Evolutionary conservation across 2,888 invertebrate genomes (phyloP), one percentile per base, ranked within the genome.

Genomic region (Dione vanillae): DNA sequence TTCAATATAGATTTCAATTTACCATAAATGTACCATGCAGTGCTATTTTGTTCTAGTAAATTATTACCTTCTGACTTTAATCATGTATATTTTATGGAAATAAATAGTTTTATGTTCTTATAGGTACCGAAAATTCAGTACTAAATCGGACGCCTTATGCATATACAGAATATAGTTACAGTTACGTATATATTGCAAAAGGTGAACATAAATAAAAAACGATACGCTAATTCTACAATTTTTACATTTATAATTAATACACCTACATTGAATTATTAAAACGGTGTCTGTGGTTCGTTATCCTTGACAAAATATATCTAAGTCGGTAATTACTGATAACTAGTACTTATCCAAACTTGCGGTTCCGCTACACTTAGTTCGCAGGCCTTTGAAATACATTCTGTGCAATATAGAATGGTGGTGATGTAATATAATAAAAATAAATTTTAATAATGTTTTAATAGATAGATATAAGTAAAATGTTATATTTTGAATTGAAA

Each of bases 301-400:
- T 69, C 73, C 73, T 74, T 74, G 73, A 71, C 66, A 67, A 69
- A 66, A 49, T 68, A 62, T 64, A 67, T 58, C 62, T 69, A 69
- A 69, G 66, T 71, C 67, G 37, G 58, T 71, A 74, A 71, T 73
- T 67, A 71, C 69, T 73, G 61, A 71, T 69, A 71, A 71, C 66
- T 71, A 71, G 58, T 64, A 67, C 52, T 69, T 71, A 69, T 70
- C 73, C 69, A 54, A 74, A 52, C 64, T 67, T 47, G 71, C 69
- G 20, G 73, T 73, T 73, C 66, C 71, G 73, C 69, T 71, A 67
- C 64, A 72, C 45, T 72, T 72, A 54, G 64, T 71, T 69, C 43
- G 59, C 59, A 56, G 49, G 47, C 67, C 62, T 71, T 69, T 71
- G 58, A 68, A 68, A 62, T 62, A 52, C 27, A 40, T 67, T 64